phyloP scores from a whole-genome alignment of 1,140 invertebrate species.

The Bicyclus anynana region DNA sequence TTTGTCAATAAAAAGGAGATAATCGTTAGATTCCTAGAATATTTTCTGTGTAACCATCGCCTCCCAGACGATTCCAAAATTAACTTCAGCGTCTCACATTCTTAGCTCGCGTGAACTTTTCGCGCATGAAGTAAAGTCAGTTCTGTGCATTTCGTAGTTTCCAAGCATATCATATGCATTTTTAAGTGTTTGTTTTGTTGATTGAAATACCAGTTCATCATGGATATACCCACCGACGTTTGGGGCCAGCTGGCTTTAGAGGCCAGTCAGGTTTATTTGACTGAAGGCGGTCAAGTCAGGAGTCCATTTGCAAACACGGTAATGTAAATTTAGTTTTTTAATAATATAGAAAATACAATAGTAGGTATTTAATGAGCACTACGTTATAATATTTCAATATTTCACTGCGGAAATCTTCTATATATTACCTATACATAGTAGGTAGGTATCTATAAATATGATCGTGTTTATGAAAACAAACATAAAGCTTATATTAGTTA shows the following conservation, averaged over 20 bases:
- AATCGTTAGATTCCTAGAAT: constrained; percentile 37
- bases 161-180: constrained; percentile 32
- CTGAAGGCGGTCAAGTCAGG: constrained; percentile 84
- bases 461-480: too few relatives aligned
- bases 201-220: constrained; percentile 34
- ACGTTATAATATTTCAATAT: too few relatives aligned
- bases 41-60: constrained; percentile 27
- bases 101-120: constrained; percentile 47
- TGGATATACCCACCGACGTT: constrained; percentile 83
- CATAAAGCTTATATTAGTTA: too few relatives aligned
- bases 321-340: constrained; percentile 48
- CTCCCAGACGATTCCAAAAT: constrained; percentile 70
- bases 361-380: too few relatives aligned
- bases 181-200: constrained; percentile 37
- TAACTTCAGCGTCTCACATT: constrained; percentile 66
- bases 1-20: constrained; percentile 12
- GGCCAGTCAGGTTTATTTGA: constrained; percentile 89
- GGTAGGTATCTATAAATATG: too few relatives aligned
- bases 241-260: constrained; percentile 91
- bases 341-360: not conserved
- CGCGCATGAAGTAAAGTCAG: constrained; percentile 47
- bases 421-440: too few relatives aligned
- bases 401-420: too few relatives aligned
- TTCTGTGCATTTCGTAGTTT: constrained; percentile 26
- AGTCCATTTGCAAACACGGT: constrained; percentile 91